phyloP scores from a whole-genome alignment of 2,113 vertebrate genomes.

The Daboia siamensis region DNA sequence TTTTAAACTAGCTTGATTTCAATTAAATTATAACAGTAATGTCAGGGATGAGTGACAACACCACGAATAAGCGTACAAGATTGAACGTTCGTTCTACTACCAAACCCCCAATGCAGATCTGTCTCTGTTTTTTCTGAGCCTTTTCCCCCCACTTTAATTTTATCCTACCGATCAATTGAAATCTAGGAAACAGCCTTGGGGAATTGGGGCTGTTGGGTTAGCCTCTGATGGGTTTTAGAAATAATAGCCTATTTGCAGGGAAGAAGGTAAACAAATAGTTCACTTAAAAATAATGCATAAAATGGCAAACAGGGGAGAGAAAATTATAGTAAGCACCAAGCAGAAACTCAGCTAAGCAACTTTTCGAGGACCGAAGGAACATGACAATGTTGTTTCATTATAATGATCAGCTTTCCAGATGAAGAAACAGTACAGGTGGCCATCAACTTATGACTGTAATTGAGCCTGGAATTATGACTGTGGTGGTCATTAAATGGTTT shows the following conservation, averaged over 20 bases:
- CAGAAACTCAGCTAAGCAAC: neutral
- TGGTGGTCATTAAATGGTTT: neutral
- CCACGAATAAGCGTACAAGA: neutral
- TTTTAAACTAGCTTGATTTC: neutral
- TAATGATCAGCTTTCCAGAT: neutral
- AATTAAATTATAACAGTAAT: neutral
- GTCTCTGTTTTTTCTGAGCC: neutral
- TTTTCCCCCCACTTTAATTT: no score
- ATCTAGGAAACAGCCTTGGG: neutral
- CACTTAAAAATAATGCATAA: neutral
- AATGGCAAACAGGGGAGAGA: neutral
- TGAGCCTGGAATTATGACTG: neutral
- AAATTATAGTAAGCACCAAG: neutral
- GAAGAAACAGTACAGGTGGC: neutral
- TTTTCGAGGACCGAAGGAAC: neutral
- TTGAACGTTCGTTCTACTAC: neutral
- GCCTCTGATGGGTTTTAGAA: neutral
- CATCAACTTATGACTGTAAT: neutral
- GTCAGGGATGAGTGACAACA: neutral
- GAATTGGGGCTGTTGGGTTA: neutral
- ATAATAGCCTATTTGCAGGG: neutral
- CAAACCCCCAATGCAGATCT: neutral
- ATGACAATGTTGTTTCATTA: neutral
- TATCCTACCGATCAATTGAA: neutral
- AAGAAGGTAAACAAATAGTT: neutral